Evolutionary conservation across 2,797 vertebrate genomes (phyloP).

Genomic region (Glyptemys insculpta): DNA sequence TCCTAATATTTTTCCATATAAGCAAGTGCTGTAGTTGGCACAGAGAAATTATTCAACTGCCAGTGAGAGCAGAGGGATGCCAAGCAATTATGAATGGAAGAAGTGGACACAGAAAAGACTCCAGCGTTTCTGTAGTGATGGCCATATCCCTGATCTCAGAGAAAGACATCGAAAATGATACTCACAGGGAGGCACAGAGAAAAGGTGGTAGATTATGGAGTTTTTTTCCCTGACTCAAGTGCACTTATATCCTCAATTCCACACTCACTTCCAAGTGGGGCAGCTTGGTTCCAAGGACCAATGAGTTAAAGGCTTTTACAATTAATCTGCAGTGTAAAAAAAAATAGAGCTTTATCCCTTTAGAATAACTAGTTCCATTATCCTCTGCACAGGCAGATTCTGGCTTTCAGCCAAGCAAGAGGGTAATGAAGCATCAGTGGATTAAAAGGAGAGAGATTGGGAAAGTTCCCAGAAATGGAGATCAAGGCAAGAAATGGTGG

Average conservation of each 20-base stretch:
- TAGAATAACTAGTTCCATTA: conserved; percentile 16
- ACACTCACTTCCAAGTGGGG: not conserved
- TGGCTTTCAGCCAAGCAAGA: conserved; percentile 27
- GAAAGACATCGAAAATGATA: not conserved
- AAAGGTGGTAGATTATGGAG: not conserved
- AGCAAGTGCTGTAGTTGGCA: not conserved
- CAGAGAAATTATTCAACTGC: not conserved
- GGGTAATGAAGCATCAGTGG: conserved; percentile 15
- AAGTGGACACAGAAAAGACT: not conserved
- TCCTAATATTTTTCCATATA: not conserved
- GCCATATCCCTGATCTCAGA: accelerated
- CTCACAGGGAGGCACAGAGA: not conserved
- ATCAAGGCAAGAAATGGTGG: conserved; percentile 13
- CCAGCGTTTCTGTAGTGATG: not conserved
- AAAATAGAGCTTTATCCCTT: conserved; percentile 40
- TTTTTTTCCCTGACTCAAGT: not conserved
- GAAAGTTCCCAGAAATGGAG: conserved; percentile 48
- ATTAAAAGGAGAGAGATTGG: not conserved
- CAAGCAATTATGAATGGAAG: not conserved
- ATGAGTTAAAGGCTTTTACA: conserved; percentile 39
- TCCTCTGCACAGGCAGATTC: conserved; percentile 35
- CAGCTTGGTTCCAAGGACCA: not conserved
- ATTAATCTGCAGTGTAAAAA: not conserved
- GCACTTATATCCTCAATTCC: not conserved
- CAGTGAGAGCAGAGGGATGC: not conserved